Conservation (phyloP, 2,888 invertebrate genomes). For the Conistra vaccinii region DNA sequence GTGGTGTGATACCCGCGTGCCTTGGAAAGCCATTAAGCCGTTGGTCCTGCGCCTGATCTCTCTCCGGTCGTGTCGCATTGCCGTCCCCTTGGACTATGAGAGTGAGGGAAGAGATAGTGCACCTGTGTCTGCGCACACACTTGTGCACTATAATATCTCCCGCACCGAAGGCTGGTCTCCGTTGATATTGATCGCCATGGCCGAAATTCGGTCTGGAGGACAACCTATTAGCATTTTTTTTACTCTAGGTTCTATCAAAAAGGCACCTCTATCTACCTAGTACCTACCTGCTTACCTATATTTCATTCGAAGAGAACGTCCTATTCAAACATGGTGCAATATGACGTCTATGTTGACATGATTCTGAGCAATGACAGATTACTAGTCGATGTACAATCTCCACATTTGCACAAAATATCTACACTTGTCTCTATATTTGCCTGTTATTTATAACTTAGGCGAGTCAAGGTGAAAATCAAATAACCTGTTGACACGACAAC, state of each 20-base stretch:
- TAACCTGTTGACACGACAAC: background rate
- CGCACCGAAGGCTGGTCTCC: too few species aligned
- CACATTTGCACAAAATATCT: constrained; percentile 14
- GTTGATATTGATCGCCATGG: too few species aligned
- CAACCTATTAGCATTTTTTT: too few species aligned
- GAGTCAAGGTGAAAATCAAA: constrained; percentile 9
- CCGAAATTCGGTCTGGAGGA: too few species aligned
- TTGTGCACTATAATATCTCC: too few species aligned
- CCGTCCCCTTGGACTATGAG: too few species aligned
- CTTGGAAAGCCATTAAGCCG: too few species aligned
- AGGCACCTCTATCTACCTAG: background rate
- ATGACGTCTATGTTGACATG: constrained; percentile 12
- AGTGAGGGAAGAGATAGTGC: too few species aligned
- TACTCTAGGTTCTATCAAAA: background rate
- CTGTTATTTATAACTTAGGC: background rate
- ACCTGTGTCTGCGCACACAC: too few species aligned
- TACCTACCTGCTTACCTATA: background rate
- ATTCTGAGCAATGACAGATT: constrained; percentile 1
- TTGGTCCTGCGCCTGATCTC: too few species aligned
- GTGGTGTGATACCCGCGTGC: too few species aligned
- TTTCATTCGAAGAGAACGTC: background rate
- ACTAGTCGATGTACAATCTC: constrained; percentile 1
- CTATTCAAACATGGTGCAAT: background rate
- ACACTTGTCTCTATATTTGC: constrained; percentile 1
- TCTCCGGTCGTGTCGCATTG: too few species aligned